Conservation (phyloP, 2,888 invertebrate species). For the Meteorus cinctellus region DNA sequence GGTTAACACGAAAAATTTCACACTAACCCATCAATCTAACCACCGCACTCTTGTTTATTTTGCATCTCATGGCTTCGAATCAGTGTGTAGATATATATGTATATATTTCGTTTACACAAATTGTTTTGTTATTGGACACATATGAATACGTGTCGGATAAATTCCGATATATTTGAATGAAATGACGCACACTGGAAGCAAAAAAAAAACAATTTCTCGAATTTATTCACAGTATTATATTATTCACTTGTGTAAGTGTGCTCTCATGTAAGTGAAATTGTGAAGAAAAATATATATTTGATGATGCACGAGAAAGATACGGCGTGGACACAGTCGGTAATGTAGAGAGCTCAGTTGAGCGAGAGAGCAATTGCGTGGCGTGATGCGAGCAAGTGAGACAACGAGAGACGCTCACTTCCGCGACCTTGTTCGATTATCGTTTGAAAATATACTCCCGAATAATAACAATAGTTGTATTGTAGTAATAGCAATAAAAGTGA, state of each 20-base stretch:
- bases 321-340: constrained; percentile 49
- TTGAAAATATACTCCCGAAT: constrained; percentile 21
- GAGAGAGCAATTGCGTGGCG: constrained; percentile 37
- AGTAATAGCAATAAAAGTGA: neutral
- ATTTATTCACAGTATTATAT: neutral
- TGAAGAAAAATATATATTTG: constrained; percentile 8
- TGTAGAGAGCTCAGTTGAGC: constrained; percentile 41
- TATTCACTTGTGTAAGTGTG: neutral
- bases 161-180: constrained; percentile 5
- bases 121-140: neutral
- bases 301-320: constrained; percentile 35
- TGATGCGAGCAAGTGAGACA: constrained; percentile 53
- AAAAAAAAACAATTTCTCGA: constrained; percentile 6
- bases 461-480: neutral
- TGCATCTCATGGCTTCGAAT: constrained; percentile 9
- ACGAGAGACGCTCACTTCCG: constrained; percentile 55
- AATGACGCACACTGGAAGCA: constrained; percentile 7
- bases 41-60: constrained; percentile 3
- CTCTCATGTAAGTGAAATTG: constrained; percentile 1
- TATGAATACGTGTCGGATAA: neutral
- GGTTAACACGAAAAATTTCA: neutral
- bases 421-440: constrained; percentile 22
- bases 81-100: neutral
- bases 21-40: constrained; percentile 14
- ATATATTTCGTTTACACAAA: neutral